phyloP scores from a whole-genome alignment of 1,140 invertebrate species.

The Doryteuthis pealeii region DNA sequence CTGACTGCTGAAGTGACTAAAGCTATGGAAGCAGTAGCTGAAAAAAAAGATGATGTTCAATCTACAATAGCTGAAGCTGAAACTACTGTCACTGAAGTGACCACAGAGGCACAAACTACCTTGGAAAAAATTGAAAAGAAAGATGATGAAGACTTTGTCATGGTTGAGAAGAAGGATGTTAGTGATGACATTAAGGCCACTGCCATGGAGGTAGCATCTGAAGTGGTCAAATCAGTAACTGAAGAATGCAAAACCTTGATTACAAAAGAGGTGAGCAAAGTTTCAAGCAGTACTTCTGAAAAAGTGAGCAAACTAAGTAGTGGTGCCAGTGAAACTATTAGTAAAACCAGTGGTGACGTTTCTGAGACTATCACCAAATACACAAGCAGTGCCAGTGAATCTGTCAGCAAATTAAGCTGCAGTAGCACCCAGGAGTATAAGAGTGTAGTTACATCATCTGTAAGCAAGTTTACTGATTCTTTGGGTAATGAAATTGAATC shows the following conservation, averaged over 20 bases:
- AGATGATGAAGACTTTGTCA: slow-evolving; percentile 3
- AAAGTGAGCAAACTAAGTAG: neutral
- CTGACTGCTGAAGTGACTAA: neutral
- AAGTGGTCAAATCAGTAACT: neutral
- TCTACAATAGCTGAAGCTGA: neutral
- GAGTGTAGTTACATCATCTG: neutral
- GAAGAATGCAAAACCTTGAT: neutral
- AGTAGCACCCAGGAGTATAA: neutral
- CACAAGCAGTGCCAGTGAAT: neutral
- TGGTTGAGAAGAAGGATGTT: slow-evolving; percentile 4
- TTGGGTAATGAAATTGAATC: neutral
- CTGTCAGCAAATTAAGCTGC: neutral
- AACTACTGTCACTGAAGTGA: slow-evolving; percentile 8
- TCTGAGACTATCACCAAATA: neutral
- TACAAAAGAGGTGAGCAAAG: neutral
- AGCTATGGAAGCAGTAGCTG: neutral
- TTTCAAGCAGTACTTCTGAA: slow-evolving; percentile 3
- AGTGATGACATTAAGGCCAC: neutral
- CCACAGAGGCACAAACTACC: neutral
- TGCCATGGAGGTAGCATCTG: slow-evolving; percentile 3
- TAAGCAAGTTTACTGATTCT: neutral
- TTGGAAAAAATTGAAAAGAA: slow-evolving; percentile 10
- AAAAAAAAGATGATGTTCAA: neutral
- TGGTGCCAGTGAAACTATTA: neutral
- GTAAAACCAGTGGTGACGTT: neutral